Base-by-base conservation (phyloP, 1,140 invertebrate genomes). In the Trachymyrmex cornetzi region DNA sequence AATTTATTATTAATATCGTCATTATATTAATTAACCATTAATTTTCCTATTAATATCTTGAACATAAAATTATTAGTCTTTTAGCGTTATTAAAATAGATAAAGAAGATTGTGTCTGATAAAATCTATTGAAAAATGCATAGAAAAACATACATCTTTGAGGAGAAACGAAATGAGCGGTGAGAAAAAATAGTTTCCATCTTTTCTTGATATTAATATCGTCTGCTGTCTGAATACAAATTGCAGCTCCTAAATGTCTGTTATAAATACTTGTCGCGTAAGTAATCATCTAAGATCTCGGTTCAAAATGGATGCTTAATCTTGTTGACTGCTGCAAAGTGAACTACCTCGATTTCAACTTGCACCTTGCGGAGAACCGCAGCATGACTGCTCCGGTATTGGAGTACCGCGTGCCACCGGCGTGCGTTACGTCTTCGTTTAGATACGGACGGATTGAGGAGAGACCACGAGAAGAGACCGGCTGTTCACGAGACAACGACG, bases 361-460 rank as follows among this genome's bases (percentile, higher is more conserved):
- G n/a, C 30, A 30, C 19, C 24, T 81, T 22, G n/a, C 24, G 69
- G 67, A 74, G 38, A 82, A 82, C 80, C 67, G 19, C 50, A 38
- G 50, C 24, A 11, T 9, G 16, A 24, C 24, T 22, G 7, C 30
- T 57, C 53, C 50, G 14, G 12, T 85, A 82, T 72, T 72, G 30
- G 69, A 59, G 63, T 81, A 71, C 48, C 85, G 38, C 69, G 48
- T 64, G 53, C n/a, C 53, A 27, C 4, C 38, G 22, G 34, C 38
- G 16, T 59, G 59, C 27, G 80, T 69, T 7, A 81, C 71, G 77
- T 34, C 66, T 34, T 77, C 72, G 79, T 88, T 88, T 55, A 55
- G 75, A 88, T 63, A 79, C 64, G n/a, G 44, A 64, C 77, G 34
- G 53, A 24, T 3, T 30, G 69, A 88, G 77, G 11, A 66, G 9